Percentiles rank a stretch among this genome's conserved stretches.
phyloP scores from a whole-genome alignment of 2,888 invertebrate species.

The Dasypolia templi region DNA sequence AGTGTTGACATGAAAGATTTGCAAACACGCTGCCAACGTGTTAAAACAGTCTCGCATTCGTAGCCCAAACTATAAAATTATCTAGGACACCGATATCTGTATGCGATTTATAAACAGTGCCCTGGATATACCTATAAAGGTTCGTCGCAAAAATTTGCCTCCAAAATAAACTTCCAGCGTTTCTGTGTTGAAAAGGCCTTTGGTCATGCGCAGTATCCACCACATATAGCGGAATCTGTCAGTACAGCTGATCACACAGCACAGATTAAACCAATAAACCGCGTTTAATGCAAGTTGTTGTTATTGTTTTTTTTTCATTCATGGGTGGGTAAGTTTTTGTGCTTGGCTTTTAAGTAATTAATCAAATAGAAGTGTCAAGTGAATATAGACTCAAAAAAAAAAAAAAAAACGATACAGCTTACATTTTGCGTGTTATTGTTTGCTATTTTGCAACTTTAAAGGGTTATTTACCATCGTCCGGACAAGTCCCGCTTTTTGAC shows the following conservation, averaged over 20 bases:
- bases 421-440: neutral
- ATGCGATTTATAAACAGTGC: conserved; percentile 4
- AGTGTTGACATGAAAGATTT: neutral
- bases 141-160: neutral
- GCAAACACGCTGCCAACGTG: neutral
- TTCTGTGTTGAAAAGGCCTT: conserved; percentile 7
- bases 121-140: neutral
- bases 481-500: too few species aligned
- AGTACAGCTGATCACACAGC: conserved; percentile 12
- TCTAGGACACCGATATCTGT: neutral
- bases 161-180: conserved; percentile 14
- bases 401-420: neutral
- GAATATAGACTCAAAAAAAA: neutral
- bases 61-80: neutral
- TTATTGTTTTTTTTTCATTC: neutral
- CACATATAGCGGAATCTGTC: neutral
- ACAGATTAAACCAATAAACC: neutral
- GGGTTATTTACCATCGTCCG: too few species aligned
- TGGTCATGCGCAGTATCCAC: conserved; percentile 35
- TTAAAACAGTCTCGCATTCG: neutral
- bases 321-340: neutral
- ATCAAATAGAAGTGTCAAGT: neutral
- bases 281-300: conserved; percentile 1
- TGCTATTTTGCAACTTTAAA: neutral
- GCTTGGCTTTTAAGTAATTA: neutral